Percentiles rank a stretch among this genome's conserved stretches.
Evolutionary conservation across 2,888 invertebrate species (phyloP).

Genomic region (Zootermopsis nevadensis): DNA sequence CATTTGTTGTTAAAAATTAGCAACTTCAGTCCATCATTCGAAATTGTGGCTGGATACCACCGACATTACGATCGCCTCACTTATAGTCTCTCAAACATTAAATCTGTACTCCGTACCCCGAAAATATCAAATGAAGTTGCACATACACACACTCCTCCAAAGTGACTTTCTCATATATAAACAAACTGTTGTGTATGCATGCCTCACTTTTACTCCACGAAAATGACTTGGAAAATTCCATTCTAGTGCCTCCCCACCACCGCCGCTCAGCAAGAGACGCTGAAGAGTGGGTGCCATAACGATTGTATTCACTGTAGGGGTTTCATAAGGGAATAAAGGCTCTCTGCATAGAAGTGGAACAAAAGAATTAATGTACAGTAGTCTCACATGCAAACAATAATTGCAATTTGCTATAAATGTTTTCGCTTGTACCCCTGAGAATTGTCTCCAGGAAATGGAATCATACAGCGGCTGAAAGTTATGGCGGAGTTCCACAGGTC

Average conservation of each 20-base stretch:
- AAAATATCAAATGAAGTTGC: not conserved
- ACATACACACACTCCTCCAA: not conserved
- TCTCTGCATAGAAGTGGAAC: not conserved
- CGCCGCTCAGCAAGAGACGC: no score
- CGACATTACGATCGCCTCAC: no score
- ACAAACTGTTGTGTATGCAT: not conserved
- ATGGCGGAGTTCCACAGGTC: not conserved
- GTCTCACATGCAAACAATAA: not conserved
- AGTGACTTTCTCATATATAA: not conserved
- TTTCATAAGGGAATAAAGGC: not conserved
- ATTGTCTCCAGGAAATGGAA: not conserved
- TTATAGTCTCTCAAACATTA: not conserved
- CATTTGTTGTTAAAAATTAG: no score
- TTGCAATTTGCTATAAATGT: constrained; percentile 1
- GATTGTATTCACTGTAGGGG: not conserved
- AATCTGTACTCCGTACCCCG: no score
- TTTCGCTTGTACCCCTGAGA: not conserved
- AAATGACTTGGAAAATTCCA: not conserved
- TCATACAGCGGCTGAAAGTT: not conserved
- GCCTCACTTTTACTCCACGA: not conserved
- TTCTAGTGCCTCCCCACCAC: not conserved
- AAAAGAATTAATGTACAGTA: not conserved
- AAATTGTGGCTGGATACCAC: no score
- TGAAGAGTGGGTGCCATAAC: not conserved
- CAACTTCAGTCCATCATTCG: no score